Base-by-base conservation (phyloP, 2,113 vertebrate species). In the Sylvia atricapilla region DNA sequence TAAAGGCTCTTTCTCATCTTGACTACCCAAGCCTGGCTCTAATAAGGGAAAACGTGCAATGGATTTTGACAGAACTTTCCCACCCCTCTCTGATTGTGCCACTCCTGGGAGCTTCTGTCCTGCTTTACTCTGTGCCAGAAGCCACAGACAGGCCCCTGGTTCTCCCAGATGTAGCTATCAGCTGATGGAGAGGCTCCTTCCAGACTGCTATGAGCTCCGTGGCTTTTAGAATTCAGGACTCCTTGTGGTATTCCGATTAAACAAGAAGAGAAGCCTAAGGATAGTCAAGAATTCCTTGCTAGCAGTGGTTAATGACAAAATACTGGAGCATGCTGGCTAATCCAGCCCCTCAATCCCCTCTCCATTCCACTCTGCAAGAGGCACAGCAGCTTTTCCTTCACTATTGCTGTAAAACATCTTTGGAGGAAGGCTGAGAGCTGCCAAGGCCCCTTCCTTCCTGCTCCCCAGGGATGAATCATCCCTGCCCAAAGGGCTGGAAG, bases 131-230 rank as follows among this genome's bases (percentile, higher is more conserved):
- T 22, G 33, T 6, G 56, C 6, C 16, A 27, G 22, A 33, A 52
- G 31, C 30, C n/a, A 21, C 39, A 52, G 1, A 5, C n/a, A 59
- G 41, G 46, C 7, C 21, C 22, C 56, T 43, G 16, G 23, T 59
- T 56, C 49, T 56, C 44, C 62, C 18, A 27, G 1, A 6, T 30
- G 11, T 11, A 62, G n/a, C 52, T 39, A 11, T 8, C 35, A 75
- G n/a, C 56, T 79, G 20, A 17, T 24, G 24, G 49, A 64, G 33
- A 35, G 37, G 7, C 20, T 81, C 68, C 44, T 84, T 50, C 39
- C 59, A 28, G 19, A 8, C 11, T 3, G 0, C 7, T 17, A 23
- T 30, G 37, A 70, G 15, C 24, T 47, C 31, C 37, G 6, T 6
- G 23, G 53, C 24, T 81, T 69, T 80, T 28, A 60, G 67, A 80